Evolutionary conservation across 2,888 invertebrate species (phyloP).

Genomic region (Empis stercorea): DNA sequence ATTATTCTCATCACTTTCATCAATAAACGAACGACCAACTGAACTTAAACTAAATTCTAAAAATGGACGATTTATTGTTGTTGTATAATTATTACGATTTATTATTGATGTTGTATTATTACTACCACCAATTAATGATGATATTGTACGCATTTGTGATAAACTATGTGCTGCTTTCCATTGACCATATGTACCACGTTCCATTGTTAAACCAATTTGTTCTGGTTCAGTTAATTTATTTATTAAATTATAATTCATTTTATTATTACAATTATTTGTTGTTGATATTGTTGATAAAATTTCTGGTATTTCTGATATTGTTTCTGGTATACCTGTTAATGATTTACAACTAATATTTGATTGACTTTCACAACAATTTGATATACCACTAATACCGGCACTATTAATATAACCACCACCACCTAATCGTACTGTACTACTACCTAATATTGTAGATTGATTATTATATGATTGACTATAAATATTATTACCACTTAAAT

Average conservation of each 20-base stretch:
- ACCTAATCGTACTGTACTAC: not conserved
- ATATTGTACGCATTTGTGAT: conserved; percentile 4
- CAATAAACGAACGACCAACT: conserved; percentile 35
- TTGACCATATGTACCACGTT: conserved; percentile 1
- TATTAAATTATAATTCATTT: not conserved
- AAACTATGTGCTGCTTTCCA: not conserved
- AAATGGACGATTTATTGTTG: conserved; percentile 18
- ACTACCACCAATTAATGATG: conserved; percentile 1
- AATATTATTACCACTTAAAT: conserved; percentile 28
- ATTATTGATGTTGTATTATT: conserved; percentile 4
- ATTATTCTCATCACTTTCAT: conserved; percentile 23
- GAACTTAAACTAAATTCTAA: conserved; percentile 35
- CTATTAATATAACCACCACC: too few species aligned
- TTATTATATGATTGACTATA: not conserved
- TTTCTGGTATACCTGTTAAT: conserved; percentile 33
- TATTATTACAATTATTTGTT: not conserved
- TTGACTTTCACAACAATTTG: not conserved
- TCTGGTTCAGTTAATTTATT: not conserved
- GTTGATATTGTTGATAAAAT: not conserved
- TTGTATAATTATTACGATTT: not conserved
- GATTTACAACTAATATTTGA: conserved; percentile 25
- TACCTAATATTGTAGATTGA: not conserved
- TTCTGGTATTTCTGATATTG: conserved; percentile 16
- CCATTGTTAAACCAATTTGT: not conserved
- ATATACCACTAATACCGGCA: not conserved